Base-by-base conservation (phyloP, 2,113 vertebrate genomes). In the Rana temporaria region DNA sequence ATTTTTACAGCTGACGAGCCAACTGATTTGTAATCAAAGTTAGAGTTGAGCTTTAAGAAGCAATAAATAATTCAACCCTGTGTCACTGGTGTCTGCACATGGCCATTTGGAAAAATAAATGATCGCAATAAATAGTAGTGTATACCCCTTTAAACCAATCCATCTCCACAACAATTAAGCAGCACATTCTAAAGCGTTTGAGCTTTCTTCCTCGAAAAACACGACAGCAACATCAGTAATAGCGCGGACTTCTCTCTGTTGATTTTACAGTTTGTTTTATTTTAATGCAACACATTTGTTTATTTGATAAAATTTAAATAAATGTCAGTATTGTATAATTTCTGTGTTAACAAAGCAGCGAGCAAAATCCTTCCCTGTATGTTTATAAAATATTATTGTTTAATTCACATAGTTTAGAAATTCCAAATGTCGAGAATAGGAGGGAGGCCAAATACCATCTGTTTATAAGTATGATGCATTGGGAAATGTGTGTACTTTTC, bases 311-410 rank as follows among this genome's bases (percentile, higher is more conserved):
- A 93, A 94, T 95, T 95, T 94, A 95, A 94, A 95, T 95, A 94
- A 94, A 95, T 95, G 94, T 95, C 94, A 95, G 94, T 91, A 92
- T 94, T 95, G 94, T 95, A 95, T 95, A 95, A 95, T 94, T 94
- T 95, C 92, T 92, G 91, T 95, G 94, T 94, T 95, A 95, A 95
- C 94, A 95, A 94, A 95, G 93, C 93, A 93, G 93, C 92, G 94
- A 95, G 94, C 93, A 91, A 94, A 95, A 95, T 93, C 94, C 93
- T 83, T 83, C 92, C 93, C 81, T 93, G 92, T 95, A 94, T 95
- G 94, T 95, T 95, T 95, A 95, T 94, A 95, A 95, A 95, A 95
- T 95, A 95, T 95, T 95, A 95, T 95, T 95, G 93, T 95, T 95
- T 95, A 93, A 94, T 94, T 95, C 91, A 92, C 92, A 93, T 94